A percentile compares a stretch with the other conserved stretches of the same genome.
These are phyloP conservation scores for Temnothorax nylanderi DNA, from an alignment of 1,140 invertebrate genomes.

Conservation along the genomic window DNA sequence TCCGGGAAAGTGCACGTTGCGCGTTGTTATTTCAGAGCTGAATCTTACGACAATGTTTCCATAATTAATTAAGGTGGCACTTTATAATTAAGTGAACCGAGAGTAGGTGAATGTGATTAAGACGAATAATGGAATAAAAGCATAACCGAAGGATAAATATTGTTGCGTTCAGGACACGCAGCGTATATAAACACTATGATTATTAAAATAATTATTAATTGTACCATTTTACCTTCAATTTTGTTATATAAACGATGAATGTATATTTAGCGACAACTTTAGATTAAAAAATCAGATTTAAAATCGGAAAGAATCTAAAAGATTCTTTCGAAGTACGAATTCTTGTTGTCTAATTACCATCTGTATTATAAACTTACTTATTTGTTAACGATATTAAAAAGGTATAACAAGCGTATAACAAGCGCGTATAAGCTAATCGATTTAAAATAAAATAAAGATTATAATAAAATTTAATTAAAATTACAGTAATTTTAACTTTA, in stretches of 20 bases:
- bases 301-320: neutral
- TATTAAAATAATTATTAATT: slow-evolving; percentile 19
- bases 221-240: neutral
- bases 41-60: slow-evolving; percentile 13
- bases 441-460: neutral
- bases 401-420: neutral
- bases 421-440: neutral
- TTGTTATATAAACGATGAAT: neutral
- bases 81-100: slow-evolving; percentile 16
- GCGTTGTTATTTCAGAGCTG: neutral
- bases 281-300: neutral
- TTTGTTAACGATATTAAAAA: neutral
- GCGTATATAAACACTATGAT: neutral
- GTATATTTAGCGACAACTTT: neutral
- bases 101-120: neutral
- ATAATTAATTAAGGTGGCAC: slow-evolving; percentile 38
- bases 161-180: neutral
- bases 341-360: neutral
- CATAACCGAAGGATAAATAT: slow-evolving; percentile 1
- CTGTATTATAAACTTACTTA: neutral
- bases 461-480: neutral
- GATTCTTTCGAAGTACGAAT: neutral
- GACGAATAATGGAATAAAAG: slow-evolving; percentile 19
- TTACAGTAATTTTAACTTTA: neutral
- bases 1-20: neutral